Conservation (phyloP, 2,888 invertebrate species). For the Apamea anceps region DNA sequence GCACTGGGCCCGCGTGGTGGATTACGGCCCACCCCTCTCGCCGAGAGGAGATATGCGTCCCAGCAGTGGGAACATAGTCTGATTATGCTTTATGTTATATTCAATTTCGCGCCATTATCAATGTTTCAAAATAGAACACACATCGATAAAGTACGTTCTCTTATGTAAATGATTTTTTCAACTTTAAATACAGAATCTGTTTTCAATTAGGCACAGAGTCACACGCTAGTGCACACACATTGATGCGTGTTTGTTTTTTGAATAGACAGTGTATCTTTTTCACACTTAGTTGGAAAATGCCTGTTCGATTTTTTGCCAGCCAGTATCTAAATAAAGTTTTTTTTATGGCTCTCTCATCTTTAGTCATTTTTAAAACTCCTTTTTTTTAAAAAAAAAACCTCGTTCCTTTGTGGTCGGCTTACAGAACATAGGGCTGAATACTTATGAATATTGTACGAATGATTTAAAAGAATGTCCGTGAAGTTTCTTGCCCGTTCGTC, state of each 20-base stretch:
- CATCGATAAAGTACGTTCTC: neutral
- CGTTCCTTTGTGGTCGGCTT: neutral
- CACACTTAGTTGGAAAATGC: conserved; percentile 31
- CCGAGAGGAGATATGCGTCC: no score
- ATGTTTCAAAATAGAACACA: conserved; percentile 8
- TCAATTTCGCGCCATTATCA: neutral
- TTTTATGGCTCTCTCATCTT: neutral
- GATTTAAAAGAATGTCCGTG: no score
- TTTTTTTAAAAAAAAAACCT: neutral
- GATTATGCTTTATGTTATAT: neutral
- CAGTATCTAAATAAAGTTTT: neutral
- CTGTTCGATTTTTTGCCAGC: neutral
- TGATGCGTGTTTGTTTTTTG: conserved; percentile 22
- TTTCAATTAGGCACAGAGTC: conserved; percentile 42
- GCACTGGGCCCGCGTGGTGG: no score
- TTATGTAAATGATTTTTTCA: neutral
- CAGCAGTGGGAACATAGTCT: no score
- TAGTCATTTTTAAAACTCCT: neutral
- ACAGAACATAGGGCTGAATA: neutral
- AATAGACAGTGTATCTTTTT: conserved; percentile 4
- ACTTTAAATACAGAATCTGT: conserved; percentile 34
- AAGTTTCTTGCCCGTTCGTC: no score
- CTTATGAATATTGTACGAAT: no score
- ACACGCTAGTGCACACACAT: conserved; percentile 3
- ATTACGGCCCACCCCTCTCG: no score